Evolutionary conservation across 2,113 vertebrate species (phyloP), one percentile per base, ranked within the genome.

Genomic region (Cyanistes caeruleus): DNA sequence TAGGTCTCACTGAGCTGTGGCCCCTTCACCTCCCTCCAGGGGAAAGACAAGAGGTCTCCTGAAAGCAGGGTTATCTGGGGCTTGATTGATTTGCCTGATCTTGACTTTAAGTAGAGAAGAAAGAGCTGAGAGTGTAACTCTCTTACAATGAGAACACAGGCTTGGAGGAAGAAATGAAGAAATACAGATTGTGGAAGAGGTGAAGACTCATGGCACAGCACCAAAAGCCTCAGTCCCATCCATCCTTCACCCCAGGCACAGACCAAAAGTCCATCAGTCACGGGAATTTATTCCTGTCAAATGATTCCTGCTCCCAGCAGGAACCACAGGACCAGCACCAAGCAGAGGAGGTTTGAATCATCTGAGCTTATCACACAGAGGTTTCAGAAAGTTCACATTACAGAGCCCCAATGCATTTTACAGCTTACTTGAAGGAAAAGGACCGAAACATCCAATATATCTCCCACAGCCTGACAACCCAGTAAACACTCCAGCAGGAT

Each of bases 401-500:
- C 90, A 83, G 73, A 87, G 35, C 70, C 79, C 72, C 35, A 59
- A 10, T 55, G 73, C 89, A 80, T 96, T 97, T 97, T 97, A 91
- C 70, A 94, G 94, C 82, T 84, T 92, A 55, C 58, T 79, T 92
- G 89, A 95, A 85, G 91, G 84, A 75, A 93, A 96, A 90, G 52
- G 90, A 90, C 92, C 41, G 73, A 94, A 96, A 95, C 81, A 87
- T 97, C 92, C 93, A 82, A 92, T 96, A 95, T 91, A 92, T 93
- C 84, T 96, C 87, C 81, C 84, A 56, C 5, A 93, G 84, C 78
- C 90, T 95, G 94, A 95, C 96, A 96, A 70, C 44, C 89, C 65
- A 86, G 90, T 97, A 97, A 97, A 97, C 97, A 96, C 82, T 94
- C 68, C 76, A 89, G 89, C 75, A 69, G 95, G 94, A 97, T 96